These are phyloP conservation scores for Eriosoma lanigerum DNA, from an alignment of 1,140 invertebrate species.

Conservation along the genomic window DNA sequence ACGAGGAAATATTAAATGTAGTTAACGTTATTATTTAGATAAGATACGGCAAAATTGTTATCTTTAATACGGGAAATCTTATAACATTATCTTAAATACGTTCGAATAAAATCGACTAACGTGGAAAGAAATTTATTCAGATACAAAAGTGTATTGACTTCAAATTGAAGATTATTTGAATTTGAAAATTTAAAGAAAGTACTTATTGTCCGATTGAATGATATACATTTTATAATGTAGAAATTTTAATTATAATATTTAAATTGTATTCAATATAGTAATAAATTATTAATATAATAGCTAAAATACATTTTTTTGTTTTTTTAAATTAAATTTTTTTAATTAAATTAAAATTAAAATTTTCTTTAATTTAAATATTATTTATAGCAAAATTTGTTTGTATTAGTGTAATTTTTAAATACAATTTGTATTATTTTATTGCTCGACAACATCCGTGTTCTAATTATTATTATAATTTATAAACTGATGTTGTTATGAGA, in stretches of 20 bases:
- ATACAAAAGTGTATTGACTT: neutral
- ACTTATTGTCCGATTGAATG: neutral
- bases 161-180: neutral
- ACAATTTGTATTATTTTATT: too few relatives aligned
- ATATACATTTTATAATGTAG: neutral
- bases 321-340: too few relatives aligned
- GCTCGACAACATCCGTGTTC: too few relatives aligned
- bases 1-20: neutral
- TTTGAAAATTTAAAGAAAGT: neutral
- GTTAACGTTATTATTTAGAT: neutral
- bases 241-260: too few relatives aligned
- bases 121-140: neutral
- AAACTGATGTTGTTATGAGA: too few relatives aligned
- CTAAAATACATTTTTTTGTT: too few relatives aligned
- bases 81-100: neutral
- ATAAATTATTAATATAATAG: too few relatives aligned
- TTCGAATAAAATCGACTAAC: neutral
- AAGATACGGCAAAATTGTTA: neutral
- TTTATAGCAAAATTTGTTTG: too few relatives aligned
- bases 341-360: too few relatives aligned
- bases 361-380: too few relatives aligned
- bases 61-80: neutral
- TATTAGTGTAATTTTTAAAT: too few relatives aligned
- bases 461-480: too few relatives aligned
- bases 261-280: neutral